phyloP scores from a whole-genome alignment of 2,888 invertebrate genomes.

The Brassicogethes aeneus region DNA sequence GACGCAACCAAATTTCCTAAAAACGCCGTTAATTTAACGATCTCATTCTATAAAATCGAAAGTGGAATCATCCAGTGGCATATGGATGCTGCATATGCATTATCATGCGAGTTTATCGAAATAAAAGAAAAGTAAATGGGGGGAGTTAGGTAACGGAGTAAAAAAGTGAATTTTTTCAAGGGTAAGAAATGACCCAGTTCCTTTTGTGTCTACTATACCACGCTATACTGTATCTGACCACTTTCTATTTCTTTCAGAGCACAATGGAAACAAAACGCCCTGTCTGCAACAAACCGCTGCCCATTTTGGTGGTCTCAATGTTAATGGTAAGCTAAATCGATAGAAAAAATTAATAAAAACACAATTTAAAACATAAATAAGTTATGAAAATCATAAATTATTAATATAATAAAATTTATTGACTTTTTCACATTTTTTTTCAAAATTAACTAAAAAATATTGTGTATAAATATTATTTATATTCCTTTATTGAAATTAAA shows the following conservation, averaged over 20 bases:
- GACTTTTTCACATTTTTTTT: too few relatives aligned
- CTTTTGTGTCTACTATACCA: too few relatives aligned
- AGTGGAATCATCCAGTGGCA: too few relatives aligned
- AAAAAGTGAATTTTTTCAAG: slow-evolving; percentile 17
- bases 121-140: too few relatives aligned
- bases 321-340: slow-evolving; percentile 22
- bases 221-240: slow-evolving; percentile 15
- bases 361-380: background rate
- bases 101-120: too few relatives aligned
- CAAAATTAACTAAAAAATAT: too few relatives aligned
- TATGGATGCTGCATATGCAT: too few relatives aligned
- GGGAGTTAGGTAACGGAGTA: background rate
- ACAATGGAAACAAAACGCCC: slow-evolving; percentile 23
- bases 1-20: too few relatives aligned
- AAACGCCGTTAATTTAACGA: too few relatives aligned
- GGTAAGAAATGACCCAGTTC: slow-evolving; percentile 22
- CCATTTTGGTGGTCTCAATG: slow-evolving; percentile 16
- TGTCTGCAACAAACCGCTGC: slow-evolving; percentile 13
- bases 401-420: background rate
- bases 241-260: slow-evolving; percentile 30
- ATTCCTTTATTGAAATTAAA: too few relatives aligned
- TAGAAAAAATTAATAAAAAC: background rate
- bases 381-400: background rate
- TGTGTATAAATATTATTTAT: too few relatives aligned
- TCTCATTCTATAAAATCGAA: too few relatives aligned